A percentile compares a stretch with the other conserved stretches of the same genome.
These are phyloP conservation scores for Pachyrhynchus sulphureomaculatus DNA, from an alignment of 1,140 invertebrate species.

Conservation along the genomic window DNA sequence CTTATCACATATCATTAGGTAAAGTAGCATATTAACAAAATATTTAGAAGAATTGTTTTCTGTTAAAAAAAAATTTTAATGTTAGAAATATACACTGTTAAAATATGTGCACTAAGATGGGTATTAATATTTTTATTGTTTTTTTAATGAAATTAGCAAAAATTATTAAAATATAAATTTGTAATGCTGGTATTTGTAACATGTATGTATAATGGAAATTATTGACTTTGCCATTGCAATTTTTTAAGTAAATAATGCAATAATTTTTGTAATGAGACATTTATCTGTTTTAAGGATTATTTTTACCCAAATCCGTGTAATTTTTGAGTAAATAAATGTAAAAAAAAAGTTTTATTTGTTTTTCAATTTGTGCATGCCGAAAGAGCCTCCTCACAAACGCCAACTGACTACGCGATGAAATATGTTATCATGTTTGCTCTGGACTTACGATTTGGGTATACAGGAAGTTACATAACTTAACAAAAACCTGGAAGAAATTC, in stretches of 20 bases:
- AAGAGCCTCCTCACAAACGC: too few species aligned
- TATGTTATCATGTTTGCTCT: too few species aligned
- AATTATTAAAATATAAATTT: not conserved
- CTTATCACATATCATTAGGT: not conserved
- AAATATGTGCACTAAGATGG: slow-evolving; percentile 8
- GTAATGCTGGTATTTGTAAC: not conserved
- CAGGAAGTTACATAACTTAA: too few species aligned
- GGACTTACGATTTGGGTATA: too few species aligned
- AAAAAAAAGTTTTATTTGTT: too few species aligned
- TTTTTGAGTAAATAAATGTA: slow-evolving; percentile 28
- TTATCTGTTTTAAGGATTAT: slow-evolving; percentile 14
- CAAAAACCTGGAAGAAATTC: too few species aligned
- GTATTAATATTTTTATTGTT: slow-evolving; percentile 2
- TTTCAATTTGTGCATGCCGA: too few species aligned
- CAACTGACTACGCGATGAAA: too few species aligned
- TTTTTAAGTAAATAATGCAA: slow-evolving; percentile 18
- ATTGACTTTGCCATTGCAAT: not conserved
- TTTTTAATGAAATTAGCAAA: slow-evolving; percentile 6
- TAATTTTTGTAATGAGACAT: slow-evolving; percentile 20
- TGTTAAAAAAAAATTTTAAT: not conserved
- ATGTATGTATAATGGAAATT: not conserved
- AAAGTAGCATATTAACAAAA: not conserved
- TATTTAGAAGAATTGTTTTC: not conserved
- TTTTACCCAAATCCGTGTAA: slow-evolving; percentile 23
- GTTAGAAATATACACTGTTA: slow-evolving; percentile 10